phyloP scores from a whole-genome alignment of 2,113 vertebrate species.

The Myiozetetes cayanensis region DNA sequence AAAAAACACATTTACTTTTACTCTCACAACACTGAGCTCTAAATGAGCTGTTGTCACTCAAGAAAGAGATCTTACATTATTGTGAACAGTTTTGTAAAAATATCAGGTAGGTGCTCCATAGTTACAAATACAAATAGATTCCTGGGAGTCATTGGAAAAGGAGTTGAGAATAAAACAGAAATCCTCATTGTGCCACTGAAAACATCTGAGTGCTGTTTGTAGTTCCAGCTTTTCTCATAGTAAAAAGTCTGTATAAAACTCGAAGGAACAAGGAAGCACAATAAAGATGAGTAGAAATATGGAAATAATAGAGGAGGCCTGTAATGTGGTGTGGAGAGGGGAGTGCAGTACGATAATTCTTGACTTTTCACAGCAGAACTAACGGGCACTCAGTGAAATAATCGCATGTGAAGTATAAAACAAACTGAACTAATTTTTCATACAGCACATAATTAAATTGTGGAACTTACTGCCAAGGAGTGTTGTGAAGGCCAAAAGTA shows the following conservation, averaged over 20 bases:
- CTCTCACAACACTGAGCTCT: neutral
- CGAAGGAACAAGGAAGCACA: neutral
- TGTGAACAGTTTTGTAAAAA: neutral
- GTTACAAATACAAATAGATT: neutral
- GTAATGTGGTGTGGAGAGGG: neutral
- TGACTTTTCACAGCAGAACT: neutral
- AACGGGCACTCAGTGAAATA: slow-evolving; percentile 26
- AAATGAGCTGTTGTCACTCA: neutral
- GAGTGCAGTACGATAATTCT: neutral
- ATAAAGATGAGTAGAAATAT: neutral
- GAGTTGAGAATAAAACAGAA: neutral
- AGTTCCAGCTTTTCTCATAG: neutral
- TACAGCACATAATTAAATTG: slow-evolving; percentile 35
- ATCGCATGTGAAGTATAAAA: slow-evolving; percentile 42
- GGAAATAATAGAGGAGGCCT: neutral
- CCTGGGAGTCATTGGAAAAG: neutral
- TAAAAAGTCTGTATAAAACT: neutral
- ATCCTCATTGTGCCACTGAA: neutral
- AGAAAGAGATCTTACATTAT: neutral
- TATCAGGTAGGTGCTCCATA: neutral
- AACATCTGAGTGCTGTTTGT: neutral
- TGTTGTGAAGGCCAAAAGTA: slow-evolving; percentile 37
- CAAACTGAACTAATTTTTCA: slow-evolving; percentile 53
- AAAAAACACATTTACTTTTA: neutral
- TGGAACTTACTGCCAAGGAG: slow-evolving; percentile 25